Conservation (phyloP, 2,113 vertebrate species). For the Desmodus rotundus region DNA sequence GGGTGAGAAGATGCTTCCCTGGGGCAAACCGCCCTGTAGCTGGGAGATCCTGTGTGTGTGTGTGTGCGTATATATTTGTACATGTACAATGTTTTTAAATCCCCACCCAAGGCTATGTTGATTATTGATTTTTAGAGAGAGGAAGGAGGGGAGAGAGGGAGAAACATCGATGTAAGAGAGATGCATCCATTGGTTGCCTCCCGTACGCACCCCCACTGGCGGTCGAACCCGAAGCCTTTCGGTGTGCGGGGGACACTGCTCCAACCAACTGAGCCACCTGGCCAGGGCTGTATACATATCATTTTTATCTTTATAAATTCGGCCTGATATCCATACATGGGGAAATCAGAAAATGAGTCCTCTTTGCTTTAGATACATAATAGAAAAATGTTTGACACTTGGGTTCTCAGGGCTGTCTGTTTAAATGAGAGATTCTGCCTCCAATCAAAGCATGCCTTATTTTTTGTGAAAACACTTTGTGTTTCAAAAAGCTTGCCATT, state of each 20-base stretch:
- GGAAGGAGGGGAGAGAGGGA: not conserved
- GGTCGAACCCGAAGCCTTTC: not conserved
- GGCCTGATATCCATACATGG: not conserved
- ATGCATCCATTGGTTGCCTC: not conserved
- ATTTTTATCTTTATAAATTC: not conserved
- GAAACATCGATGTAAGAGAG: not conserved
- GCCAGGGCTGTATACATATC: not conserved
- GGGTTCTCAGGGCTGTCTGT: not conserved
- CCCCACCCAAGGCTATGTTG: not conserved
- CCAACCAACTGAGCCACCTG: not conserved
- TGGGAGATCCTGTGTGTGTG: not conserved
- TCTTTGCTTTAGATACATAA: not conserved
- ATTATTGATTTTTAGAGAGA: not conserved
- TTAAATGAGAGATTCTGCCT: conserved; percentile 20
- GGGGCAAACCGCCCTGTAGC: not conserved
- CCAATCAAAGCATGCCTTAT: not conserved
- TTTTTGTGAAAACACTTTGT: conserved; percentile 1
- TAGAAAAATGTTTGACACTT: not conserved
- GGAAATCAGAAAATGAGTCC: not conserved
- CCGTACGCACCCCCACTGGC: not conserved
- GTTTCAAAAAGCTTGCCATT: conserved; percentile 14
- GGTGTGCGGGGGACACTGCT: not conserved
- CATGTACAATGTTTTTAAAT: not conserved
- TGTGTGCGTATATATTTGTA: not conserved
- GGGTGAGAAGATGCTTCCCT: not conserved